These are phyloP conservation scores for Melanotaenia boesemani DNA, from an alignment of 2,797 vertebrate species.

Conservation along the genomic window DNA sequence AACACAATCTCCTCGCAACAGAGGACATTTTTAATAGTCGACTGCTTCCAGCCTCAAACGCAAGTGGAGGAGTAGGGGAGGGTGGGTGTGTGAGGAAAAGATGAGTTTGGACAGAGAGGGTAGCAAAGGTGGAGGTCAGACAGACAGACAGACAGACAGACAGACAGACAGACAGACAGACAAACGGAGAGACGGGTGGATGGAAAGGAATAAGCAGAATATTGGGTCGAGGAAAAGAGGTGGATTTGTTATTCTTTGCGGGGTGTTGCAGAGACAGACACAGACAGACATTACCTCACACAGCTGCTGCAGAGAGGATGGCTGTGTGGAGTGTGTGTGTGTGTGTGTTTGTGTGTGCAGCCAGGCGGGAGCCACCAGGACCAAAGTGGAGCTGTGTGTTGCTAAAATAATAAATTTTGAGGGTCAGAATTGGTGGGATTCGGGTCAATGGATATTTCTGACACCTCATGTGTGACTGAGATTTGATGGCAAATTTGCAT, in stretches of 20 bases:
- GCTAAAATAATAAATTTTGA: not conserved
- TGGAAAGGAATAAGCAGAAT: constrained; percentile 62
- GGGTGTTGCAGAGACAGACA: constrained; percentile 67
- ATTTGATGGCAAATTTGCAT: not conserved
- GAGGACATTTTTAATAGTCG: constrained; percentile 71
- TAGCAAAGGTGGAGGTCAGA: constrained; percentile 51
- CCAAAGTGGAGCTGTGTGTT: too few relatives aligned
- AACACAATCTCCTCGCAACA: constrained; percentile 51
- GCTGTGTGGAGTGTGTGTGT: constrained; percentile 35
- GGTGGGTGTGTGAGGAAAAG: constrained; percentile 9
- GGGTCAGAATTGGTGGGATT: not conserved
- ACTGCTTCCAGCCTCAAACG: constrained; percentile 58
- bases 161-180: too few relatives aligned
- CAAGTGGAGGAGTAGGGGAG: constrained; percentile 28
- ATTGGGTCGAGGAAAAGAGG: constrained; percentile 51
- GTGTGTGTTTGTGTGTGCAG: constrained; percentile 27
- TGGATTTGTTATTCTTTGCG: constrained; percentile 75
- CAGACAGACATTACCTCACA: constrained; percentile 83
- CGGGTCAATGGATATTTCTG: not conserved
- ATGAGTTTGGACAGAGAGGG: constrained; percentile 20
- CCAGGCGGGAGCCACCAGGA: constrained; percentile 18
- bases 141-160: not conserved
- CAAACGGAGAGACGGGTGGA: constrained; percentile 48
- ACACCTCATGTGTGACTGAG: not conserved
- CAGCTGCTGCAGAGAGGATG: constrained; percentile 78